Evolutionary conservation across 2,888 invertebrate species (phyloP), one percentile per base, ranked within the genome.

Genomic region (Cheilosia impressa): DNA sequence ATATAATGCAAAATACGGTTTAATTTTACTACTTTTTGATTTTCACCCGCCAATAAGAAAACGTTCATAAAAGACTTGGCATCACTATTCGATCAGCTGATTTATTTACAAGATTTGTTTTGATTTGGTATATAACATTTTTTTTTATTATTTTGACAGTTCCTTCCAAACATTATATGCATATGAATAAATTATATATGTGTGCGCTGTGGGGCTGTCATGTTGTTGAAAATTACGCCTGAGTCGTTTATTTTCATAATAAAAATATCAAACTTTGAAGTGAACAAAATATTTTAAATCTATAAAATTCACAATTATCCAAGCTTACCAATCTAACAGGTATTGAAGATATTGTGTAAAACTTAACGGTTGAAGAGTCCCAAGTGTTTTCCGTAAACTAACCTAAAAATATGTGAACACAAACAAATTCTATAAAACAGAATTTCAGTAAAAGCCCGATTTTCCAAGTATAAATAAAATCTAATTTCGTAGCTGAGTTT

Each of bases 331-430:
- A 68, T 15, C 27, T 45, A 47, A 27, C 15, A 17, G 38, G 62
- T 45, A 38, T 2, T 19, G 13, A 43, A 43, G 55, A 7, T 38
- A 38, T 34, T 4, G 31, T 34, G 15, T 19, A 47, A 78, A 41
- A 60, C 75, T 53, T 43, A 38, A 41, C 45, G 1, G 53, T 50
- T 17, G 10, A 24, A 15, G n/a, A 43, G 22, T 58, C 41, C 52
- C 15, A 34, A 75, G 69, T 52, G 57, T 52, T 81, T 62, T 63
- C 24, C 24, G 27, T 58, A 47, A 81, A 45, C 72, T 85, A 85
- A 85, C 85, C 85, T 85, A 38, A 43, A 80, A 80, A 85, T 71
- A 76, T 85, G 81, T 71, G 60, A 77, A 77, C 43, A 52, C 38
- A 65, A 58, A 65, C 6, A 79, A 71, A 50, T 9, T 10, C 24